phyloP scores from a whole-genome alignment of 2,888 invertebrate genomes.

The Acrobeloides nanus region DNA sequence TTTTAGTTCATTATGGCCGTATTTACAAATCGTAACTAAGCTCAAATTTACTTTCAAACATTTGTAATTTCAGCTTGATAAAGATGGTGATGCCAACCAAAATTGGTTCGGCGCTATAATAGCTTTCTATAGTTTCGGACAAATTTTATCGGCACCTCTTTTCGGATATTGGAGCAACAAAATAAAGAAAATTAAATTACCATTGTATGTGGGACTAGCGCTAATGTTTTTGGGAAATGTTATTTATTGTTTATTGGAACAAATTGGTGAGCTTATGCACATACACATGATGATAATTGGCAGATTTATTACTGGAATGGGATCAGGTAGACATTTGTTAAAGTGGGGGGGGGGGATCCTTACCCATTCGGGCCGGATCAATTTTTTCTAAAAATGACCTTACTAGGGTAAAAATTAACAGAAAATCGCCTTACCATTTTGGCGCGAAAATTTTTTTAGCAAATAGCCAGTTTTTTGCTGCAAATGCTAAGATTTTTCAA shows the following conservation, averaged over 20 bases:
- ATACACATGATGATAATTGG: conserved; percentile 21
- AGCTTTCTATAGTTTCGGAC: conserved; percentile 5
- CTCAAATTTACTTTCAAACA: not conserved
- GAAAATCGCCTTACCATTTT: no score
- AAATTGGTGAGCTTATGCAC: no score
- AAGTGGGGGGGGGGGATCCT: no score
- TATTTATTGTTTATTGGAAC: conserved; percentile 8
- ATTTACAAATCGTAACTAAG: conserved; percentile 17
- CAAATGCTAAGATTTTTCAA: no score
- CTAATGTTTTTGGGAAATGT: conserved; percentile 12
- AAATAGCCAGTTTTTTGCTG: no score
- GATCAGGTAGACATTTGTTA: conserved; percentile 25
- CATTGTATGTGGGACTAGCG: conserved; percentile 1
- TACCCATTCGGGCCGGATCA: no score
- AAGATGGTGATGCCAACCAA: conserved; percentile 8
- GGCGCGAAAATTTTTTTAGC: no score
- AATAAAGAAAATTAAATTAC: conserved; percentile 1
- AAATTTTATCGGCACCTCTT: conserved; percentile 4
- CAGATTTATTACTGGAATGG: conserved; percentile 27
- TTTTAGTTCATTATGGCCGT: conserved; percentile 16
- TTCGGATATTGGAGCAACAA: conserved; percentile 11
- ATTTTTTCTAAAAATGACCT: no score
- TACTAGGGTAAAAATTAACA: no score
- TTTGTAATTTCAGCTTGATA: conserved; percentile 6
- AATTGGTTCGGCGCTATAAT: conserved; percentile 8